Base-by-base conservation (phyloP, 2,797 vertebrate genomes). In the Limosa lapponica region DNA sequence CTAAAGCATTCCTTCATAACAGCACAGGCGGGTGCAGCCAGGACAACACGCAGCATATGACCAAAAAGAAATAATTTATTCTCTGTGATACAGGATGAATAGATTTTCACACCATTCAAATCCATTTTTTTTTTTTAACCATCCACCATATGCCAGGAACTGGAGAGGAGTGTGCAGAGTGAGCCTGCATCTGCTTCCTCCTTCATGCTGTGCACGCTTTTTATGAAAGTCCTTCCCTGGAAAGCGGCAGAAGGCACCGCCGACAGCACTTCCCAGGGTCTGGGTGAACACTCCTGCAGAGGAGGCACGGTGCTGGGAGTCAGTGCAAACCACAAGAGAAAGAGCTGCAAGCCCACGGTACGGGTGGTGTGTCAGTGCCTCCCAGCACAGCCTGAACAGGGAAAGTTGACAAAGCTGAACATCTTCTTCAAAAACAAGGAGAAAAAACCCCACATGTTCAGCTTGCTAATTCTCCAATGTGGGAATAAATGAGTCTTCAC, bases 31-130 rank as follows among this genome's bases (percentile, higher is more conserved):
- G 32, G 62, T 46, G 1, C 82, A 92, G 55, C 39, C 88, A 89
- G 90, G 91, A 87, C 93, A 93, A 54, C 85, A 74, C 0, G 1
- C 37, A 88, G 62, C 77, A 88, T 94, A 87, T 91, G 89, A 96
- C 89, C 94, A 82, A 75, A 84, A 87, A 51, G 59, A 94, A 93
- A 89, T 93, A 92, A 93, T 96, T 96, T 95, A 94, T 96, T 93
- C 83, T 80, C 81, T 92, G 95, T 90, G 82, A 92, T 92, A 59
- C 58, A 57, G 90, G 59, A 95, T 91, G 77, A 94, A 95, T 93
- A 95, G 83, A 93, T 92, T 96, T 96, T 96, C 91, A 93, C 93
- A 95, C 86, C 61, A 82, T 70, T 89, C 91, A 71, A 64, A 90
- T 59, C 77, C 67, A 16, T 64, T 85, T 96, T 94, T 95, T 91